Percentiles rank a stretch among this genome's conserved stretches.
phyloP scores from a whole-genome alignment of 2,113 vertebrate species.

The Mesocricetus auratus region DNA sequence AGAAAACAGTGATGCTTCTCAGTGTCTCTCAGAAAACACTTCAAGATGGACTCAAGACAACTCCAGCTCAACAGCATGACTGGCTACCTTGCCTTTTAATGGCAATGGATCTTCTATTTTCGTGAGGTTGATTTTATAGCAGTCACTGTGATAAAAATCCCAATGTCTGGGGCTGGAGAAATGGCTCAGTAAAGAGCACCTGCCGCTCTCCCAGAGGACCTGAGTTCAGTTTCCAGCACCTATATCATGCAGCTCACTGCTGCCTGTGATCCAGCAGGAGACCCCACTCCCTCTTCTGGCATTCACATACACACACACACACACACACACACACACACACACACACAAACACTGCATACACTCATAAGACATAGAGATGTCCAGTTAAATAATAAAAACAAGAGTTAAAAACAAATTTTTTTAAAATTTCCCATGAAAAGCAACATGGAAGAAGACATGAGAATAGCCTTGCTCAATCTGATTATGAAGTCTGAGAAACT shows the following conservation, averaged over 20 bases:
- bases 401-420: background rate
- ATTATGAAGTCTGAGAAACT: background rate
- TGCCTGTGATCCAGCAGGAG: background rate
- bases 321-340: too few species aligned
- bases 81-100: background rate
- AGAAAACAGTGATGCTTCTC: background rate
- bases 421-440: background rate
- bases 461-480: accelerated
- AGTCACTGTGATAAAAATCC: background rate
- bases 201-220: background rate
- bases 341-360: background rate
- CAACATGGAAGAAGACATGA: background rate
- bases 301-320: background rate
- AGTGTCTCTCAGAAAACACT: background rate
- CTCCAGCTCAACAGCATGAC: background rate
- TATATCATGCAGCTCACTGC: background rate
- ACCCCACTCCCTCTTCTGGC: background rate
- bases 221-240: background rate
- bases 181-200: background rate
- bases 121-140: background rate
- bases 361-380: background rate
- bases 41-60: background rate
- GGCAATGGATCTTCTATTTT: background rate
- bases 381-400: background rate
- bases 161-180: background rate